phyloP scores from a whole-genome alignment of 2,113 vertebrate genomes.

The Hemiprocne comata region DNA sequence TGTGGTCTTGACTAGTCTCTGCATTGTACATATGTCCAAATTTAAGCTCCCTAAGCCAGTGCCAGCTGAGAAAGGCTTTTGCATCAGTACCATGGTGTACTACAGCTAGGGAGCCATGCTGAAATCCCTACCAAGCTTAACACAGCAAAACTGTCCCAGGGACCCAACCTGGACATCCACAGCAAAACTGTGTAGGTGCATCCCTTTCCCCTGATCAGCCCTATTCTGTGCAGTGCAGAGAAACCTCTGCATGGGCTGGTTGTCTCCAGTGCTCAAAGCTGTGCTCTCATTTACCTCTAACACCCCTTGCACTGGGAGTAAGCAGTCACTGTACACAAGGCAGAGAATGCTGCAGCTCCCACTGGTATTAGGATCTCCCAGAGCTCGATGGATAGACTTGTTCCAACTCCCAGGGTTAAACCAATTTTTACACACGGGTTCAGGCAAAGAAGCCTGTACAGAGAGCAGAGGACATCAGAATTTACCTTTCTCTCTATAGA shows the following conservation, averaged over 20 bases:
- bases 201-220: background rate
- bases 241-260: background rate
- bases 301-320: background rate
- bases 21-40: background rate
- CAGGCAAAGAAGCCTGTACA: background rate
- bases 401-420: background rate
- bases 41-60: background rate
- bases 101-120: background rate
- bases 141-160: background rate
- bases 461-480: background rate
- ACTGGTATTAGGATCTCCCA: background rate
- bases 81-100: background rate
- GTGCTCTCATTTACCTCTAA: background rate
- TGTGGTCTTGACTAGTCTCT: background rate
- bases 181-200: background rate
- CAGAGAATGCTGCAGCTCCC: background rate
- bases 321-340: background rate
- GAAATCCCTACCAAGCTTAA: background rate
- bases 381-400: background rate
- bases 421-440: background rate
- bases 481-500: background rate
- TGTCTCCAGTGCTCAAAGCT: background rate
- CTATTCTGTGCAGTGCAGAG: background rate
- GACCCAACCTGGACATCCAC: accelerated
- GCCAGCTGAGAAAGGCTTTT: background rate